A percentile compares a stretch with the other conserved stretches of the same genome.
These are phyloP conservation scores for Leptinotarsa lineolata DNA, from an alignment of 1,140 invertebrate genomes.

Conservation along the genomic window DNA sequence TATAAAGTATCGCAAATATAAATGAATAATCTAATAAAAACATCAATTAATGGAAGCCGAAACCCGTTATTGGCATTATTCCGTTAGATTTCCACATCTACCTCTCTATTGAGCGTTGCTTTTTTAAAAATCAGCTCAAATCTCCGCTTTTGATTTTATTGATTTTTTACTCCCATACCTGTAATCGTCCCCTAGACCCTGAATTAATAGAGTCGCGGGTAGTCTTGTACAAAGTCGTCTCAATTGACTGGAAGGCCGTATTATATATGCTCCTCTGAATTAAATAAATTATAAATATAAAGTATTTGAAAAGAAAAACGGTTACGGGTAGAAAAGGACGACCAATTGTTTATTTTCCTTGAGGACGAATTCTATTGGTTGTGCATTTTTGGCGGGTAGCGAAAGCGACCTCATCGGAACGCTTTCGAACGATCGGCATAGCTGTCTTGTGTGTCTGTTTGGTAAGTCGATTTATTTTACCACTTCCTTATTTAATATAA, in stretches of 20 bases:
- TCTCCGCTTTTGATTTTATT: not conserved
- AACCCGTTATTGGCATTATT: too few relatives aligned
- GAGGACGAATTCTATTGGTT: slow-evolving; percentile 9
- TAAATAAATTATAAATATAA: slow-evolving; percentile 11
- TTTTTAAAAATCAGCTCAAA: not conserved
- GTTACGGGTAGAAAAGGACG: slow-evolving; percentile 28
- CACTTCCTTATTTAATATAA: slow-evolving; percentile 29
- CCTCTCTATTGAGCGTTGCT: not conserved
- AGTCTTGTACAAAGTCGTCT: not conserved
- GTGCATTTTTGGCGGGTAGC: slow-evolving; percentile 25
- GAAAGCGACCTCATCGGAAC: slow-evolving; percentile 24
- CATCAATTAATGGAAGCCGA: too few relatives aligned
- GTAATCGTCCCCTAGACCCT: not conserved
- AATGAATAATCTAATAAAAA: too few relatives aligned
- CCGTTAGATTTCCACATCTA: too few relatives aligned
- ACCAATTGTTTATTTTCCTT: slow-evolving; percentile 23
- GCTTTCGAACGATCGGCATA: slow-evolving; percentile 29
- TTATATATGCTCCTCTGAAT: not conserved
- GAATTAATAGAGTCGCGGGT: not conserved
- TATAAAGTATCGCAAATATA: too few relatives aligned
- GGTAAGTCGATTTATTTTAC: slow-evolving; percentile 31
- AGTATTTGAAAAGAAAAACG: slow-evolving; percentile 29
- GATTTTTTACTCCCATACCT: not conserved
- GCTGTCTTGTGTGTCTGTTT: slow-evolving; percentile 28
- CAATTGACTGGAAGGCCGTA: not conserved